Evolutionary conservation across 2,888 invertebrate species (phyloP), one percentile per base, ranked within the genome.

Genomic region (Silvanus unidentatus): DNA sequence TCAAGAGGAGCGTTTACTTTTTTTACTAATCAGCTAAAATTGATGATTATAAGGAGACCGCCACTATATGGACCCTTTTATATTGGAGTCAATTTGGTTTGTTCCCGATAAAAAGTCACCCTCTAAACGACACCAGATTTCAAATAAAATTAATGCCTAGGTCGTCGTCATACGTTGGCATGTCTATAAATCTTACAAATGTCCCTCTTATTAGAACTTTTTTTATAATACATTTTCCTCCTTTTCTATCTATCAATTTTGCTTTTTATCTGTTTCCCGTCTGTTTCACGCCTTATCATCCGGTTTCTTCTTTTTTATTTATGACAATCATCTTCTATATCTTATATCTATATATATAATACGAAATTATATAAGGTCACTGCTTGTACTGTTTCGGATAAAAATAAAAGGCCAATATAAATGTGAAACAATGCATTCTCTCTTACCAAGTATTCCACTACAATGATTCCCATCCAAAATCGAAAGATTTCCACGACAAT

Each of bases 161-260:
- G 54, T 59, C 62, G 54, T 63, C 57, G 59, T 59, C 58, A 59
- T 56, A 56, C 57, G 61, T 59, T 59, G 61, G 58, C 59, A 54
- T 52, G 54, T 56, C 54, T 55, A 62, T 63, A 63, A 63, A 63
- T 63, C 62, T 63, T 53, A 40, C 42, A 34, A 42, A 46, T 57
- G 47, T 52, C 51, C 51, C 54, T 49, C 59, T 58, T 59, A 58
- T 59, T 56, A 50, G 50, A 47, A 40, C 48, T 15, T 37, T 37
- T 37, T 37, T 16, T 15, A 13, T 37, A 15, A 9, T 37, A 32
- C 32, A 49, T 58, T 58, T 55, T 55, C 54, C 45, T 58, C 57
- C 44, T 55, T 49, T 44, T 57, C 53, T 15, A 37, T 16, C 59
- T 55, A 62, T 62, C 60, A 59, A 62, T 37, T 37, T 12, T 12